These are phyloP conservation scores for Leptopilina myrica DNA, from an alignment of 2,888 invertebrate genomes.

Conservation along the genomic window DNA sequence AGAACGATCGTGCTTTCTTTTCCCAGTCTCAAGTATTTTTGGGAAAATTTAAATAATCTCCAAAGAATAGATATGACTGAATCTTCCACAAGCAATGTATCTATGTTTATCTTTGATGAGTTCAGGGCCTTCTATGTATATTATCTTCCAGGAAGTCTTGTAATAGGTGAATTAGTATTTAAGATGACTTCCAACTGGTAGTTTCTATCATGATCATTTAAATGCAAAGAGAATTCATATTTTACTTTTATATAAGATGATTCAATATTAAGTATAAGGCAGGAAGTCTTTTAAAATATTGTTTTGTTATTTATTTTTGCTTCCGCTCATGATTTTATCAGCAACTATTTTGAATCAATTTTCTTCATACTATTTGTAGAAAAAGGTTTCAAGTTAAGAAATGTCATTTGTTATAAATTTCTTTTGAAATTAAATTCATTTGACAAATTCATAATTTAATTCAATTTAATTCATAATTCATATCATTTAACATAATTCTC, in stretches of 20 bases:
- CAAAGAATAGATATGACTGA: constrained; percentile 14
- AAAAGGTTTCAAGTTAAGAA: too few species aligned
- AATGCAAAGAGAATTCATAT: constrained; percentile 13
- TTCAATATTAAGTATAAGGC: background rate
- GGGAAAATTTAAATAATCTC: constrained; percentile 40
- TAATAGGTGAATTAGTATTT: constrained; percentile 20
- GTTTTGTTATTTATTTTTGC: background rate
- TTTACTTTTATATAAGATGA: constrained; percentile 17
- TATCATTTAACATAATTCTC: too few species aligned
- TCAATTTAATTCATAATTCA: too few species aligned
- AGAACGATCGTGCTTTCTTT: constrained; percentile 41
- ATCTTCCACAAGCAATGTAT: background rate
- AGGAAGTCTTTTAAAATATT: background rate
- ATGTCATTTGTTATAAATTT: too few species aligned
- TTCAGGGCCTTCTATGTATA: constrained; percentile 25
- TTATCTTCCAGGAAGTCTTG: constrained; percentile 38
- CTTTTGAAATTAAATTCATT: too few species aligned
- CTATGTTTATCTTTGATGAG: constrained; percentile 20
- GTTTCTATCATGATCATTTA: background rate
- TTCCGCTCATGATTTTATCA: background rate
- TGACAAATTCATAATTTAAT: too few species aligned
- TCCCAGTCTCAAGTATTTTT: constrained; percentile 25
- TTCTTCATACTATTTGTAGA: too few species aligned
- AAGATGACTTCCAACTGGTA: constrained; percentile 4
- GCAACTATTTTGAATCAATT: too few species aligned